Evolutionary conservation across 1,140 invertebrate genomes (phyloP), one percentile per base, ranked within the genome.

Genomic region (Acromyrmex echinatior): DNA sequence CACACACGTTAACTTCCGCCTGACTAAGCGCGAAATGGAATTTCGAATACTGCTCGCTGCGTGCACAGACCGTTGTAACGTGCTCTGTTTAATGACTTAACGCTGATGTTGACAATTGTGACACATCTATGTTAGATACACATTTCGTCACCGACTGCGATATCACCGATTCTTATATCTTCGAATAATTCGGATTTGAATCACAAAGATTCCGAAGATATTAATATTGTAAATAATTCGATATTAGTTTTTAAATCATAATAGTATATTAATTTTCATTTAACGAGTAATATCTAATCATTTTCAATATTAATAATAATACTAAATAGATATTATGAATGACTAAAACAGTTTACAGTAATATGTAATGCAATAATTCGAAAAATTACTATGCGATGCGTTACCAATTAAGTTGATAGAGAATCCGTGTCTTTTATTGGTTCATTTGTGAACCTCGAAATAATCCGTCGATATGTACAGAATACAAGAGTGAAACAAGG

Each of bases 11-110:
- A 78, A 65, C 89, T 86, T 90, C 86, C 79, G 79, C 74, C 70
- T 86, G 73, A 62, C 25, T 91, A 60, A 10, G 18, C 89, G 89
- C 87, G 53, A 86, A 91, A 91, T 91, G 87, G 89, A 91, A 91
- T 91, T 91, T 91, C 90, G 85, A 91, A 88, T 63, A 66, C 77
- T 65, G 88, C 45, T 58, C 58, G 85, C 60, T 39, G 56, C 62
- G 56, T 49, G 87, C 71, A 68, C 58, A 60, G n/a, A 84, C 78
- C n/a, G 56, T 62, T 70, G 82, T 56, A 71, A 82, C 53, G 25
- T n/a, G 49, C 39, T 35, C 35, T 39, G 66, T 73, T 86, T 82
- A 86, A 86, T 86, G 86, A 81, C 66, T 82, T 82, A 86, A 86
- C 63, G 56, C n/a, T 86, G 53, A 86, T 65, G 86, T 65, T 63